Evolutionary conservation across 2,888 invertebrate genomes (phyloP).

Genomic region (Drosophila anomelani): DNA sequence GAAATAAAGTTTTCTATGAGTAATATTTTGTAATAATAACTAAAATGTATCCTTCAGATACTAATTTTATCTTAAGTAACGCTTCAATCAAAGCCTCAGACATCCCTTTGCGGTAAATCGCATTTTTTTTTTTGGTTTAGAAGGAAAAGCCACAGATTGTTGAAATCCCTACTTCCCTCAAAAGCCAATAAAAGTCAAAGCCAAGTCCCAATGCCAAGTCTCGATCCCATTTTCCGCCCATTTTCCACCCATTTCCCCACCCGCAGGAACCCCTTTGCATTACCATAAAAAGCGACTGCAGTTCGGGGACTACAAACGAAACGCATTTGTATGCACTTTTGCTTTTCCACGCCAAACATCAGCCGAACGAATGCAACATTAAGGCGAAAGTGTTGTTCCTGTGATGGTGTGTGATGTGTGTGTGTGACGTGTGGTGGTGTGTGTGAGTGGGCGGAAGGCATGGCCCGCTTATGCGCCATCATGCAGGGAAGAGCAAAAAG

Average conservation of each 20-base stretch:
- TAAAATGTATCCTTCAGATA: neutral
- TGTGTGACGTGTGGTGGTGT: conserved; percentile 1
- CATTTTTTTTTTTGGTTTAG: conserved; percentile 9
- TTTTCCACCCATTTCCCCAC: conserved; percentile 6
- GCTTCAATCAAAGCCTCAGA: neutral
- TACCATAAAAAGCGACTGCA: conserved; percentile 64
- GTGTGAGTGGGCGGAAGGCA: conserved; percentile 1
- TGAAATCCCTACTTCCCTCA: neutral
- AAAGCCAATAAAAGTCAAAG: conserved; percentile 49
- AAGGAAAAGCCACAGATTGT: conserved; percentile 14
- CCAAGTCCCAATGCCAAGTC: conserved; percentile 38
- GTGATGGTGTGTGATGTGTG: neutral
- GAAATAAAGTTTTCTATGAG: neutral
- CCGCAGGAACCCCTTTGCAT: conserved; percentile 48
- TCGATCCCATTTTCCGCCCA: conserved; percentile 40
- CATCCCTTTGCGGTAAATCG: neutral
- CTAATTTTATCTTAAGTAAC: too few relatives aligned
- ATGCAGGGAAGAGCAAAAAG: conserved; percentile 24
- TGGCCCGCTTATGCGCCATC: conserved; percentile 51
- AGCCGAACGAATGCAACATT: conserved; percentile 57
- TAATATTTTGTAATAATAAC: neutral
- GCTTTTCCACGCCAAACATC: conserved; percentile 45
- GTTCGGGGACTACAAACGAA: conserved; percentile 62
- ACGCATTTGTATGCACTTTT: conserved; percentile 75
- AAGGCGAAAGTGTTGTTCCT: conserved; percentile 54